These are phyloP conservation scores for Mythimna vitellina DNA, from an alignment of 2,888 invertebrate species.

Conservation along the genomic window DNA sequence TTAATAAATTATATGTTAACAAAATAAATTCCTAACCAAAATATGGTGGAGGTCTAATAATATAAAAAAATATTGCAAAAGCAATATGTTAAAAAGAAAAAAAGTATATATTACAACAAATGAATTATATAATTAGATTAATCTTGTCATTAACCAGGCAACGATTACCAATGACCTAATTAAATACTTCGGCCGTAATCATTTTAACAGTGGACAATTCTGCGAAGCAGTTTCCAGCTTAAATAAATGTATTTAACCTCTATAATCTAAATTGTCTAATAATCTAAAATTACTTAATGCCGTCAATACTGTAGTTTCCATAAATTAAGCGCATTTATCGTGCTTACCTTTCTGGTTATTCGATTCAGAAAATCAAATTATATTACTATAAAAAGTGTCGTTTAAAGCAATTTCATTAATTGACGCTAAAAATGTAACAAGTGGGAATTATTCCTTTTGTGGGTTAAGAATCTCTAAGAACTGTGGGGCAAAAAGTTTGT, in stretches of 20 bases:
- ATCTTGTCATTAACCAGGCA: not conserved
- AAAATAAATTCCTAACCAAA: no score
- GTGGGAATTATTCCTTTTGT: not conserved
- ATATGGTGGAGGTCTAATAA: no score
- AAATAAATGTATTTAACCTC: not conserved
- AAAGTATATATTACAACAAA: no score
- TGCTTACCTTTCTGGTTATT: not conserved
- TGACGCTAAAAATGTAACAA: not conserved
- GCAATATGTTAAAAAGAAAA: no score
- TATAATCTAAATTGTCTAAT: not conserved
- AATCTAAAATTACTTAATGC: not conserved
- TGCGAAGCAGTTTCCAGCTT: not conserved
- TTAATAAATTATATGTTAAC: no score
- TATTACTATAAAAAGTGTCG: conserved; percentile 9
- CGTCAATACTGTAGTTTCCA: conserved; percentile 1
- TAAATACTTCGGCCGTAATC: not conserved
- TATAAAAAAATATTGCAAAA: no score
- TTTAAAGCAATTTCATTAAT: conserved; percentile 2
- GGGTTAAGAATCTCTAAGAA: conserved; percentile 18
- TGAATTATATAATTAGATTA: no score
- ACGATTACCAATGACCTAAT: not conserved
- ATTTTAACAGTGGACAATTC: not conserved
- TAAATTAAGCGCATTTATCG: not conserved
- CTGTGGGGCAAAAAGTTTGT: not conserved
- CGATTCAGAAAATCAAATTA: conserved; percentile 13